Evolutionary conservation across 2,888 invertebrate species (phyloP).

Genomic region (Prosapia bicincta): DNA sequence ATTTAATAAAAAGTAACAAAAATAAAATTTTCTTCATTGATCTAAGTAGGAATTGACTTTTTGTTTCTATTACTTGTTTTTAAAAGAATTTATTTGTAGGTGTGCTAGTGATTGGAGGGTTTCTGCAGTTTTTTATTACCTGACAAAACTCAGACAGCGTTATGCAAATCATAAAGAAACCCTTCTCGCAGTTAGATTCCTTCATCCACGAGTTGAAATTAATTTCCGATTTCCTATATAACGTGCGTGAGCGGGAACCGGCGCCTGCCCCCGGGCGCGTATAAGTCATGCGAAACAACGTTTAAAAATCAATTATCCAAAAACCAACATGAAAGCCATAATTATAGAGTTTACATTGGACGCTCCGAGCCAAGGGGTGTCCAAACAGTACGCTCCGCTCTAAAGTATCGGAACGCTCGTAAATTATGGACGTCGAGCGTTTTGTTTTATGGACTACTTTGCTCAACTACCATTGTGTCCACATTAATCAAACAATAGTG

Average conservation of each 20-base stretch:
- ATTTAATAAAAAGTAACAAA: too few species aligned
- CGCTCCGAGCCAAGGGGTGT: not conserved
- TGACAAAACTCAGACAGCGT: too few species aligned
- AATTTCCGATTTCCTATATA: not conserved
- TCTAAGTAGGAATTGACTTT: too few species aligned
- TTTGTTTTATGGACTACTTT: not conserved
- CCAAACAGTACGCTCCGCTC: not conserved
- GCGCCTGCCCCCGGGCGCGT: slow-evolving; percentile 28
- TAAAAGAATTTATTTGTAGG: too few species aligned
- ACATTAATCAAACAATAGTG: not conserved
- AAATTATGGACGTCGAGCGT: not conserved
- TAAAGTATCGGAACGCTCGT: not conserved
- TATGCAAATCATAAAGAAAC: not conserved
- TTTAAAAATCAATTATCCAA: slow-evolving; percentile 40
- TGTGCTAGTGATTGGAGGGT: too few species aligned
- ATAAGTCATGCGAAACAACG: slow-evolving; percentile 38
- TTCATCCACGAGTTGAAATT: not conserved
- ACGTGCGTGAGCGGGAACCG: not conserved
- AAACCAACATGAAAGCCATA: slow-evolving; percentile 36
- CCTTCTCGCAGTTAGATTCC: not conserved
- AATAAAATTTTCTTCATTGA: too few species aligned
- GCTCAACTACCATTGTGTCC: not conserved
- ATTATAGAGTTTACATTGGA: slow-evolving; percentile 36
- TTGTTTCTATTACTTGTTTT: too few species aligned
- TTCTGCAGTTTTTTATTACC: too few species aligned